Percentiles rank a stretch among this genome's conserved stretches.
phyloP scores from a whole-genome alignment of 2,113 vertebrate species.

The Sceloporus undulatus region DNA sequence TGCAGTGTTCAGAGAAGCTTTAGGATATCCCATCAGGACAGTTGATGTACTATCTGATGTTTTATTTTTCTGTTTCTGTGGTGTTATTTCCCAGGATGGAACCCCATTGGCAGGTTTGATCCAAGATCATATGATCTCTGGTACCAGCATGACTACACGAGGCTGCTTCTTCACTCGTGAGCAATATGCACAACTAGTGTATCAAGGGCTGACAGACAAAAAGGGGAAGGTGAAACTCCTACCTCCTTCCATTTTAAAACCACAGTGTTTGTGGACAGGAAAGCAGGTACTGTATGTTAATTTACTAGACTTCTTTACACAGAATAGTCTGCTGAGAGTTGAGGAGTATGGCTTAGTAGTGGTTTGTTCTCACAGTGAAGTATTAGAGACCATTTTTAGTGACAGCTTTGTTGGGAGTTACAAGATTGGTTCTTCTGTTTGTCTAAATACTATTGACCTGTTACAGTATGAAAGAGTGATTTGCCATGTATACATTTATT shows the following conservation, averaged over 20 bases:
- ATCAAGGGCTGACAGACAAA: conserved; percentile 93
- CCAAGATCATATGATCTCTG: conserved; percentile 98
- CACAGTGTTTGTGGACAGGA: conserved; percentile 91
- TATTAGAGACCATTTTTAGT: not conserved
- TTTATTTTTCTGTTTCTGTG: not conserved
- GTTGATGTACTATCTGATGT: not conserved
- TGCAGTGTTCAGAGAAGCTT: not conserved
- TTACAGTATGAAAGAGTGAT: not conserved
- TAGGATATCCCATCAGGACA: not conserved
- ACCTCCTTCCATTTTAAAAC: conserved; percentile 89
- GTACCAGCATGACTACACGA: conserved; percentile 93
- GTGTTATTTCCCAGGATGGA: conserved; percentile 84
- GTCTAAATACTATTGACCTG: not conserved
- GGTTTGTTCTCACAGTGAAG: not conserved
- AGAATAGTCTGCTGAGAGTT: not conserved
- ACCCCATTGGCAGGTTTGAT: conserved; percentile 95
- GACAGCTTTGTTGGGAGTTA: not conserved
- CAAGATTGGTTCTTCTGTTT: not conserved
- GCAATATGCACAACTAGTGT: conserved; percentile 93
- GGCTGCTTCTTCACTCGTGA: conserved; percentile 91
- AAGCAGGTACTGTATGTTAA: conserved; percentile 92
- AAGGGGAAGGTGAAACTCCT: conserved; percentile 84
- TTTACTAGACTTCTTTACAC: conserved; percentile 5
- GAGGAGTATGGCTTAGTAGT: not conserved
- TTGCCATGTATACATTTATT: not conserved